Base-by-base conservation (phyloP, 2,113 vertebrate species). In the Odontophorus gujanensis region DNA sequence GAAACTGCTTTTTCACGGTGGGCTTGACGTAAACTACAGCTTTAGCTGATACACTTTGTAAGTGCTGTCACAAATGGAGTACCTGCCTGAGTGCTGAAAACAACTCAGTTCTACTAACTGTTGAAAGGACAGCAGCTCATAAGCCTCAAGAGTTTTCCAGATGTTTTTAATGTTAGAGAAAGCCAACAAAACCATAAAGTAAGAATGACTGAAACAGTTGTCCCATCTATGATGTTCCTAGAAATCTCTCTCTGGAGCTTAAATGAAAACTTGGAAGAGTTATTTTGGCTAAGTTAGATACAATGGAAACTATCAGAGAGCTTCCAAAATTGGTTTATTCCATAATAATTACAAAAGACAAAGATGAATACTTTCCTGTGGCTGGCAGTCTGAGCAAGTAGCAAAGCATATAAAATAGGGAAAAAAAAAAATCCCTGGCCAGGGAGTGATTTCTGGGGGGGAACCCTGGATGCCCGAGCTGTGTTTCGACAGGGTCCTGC, bases 181-280 rank as follows among this genome's bases (percentile, higher is more conserved):
- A 86, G 82, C 85, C 90, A 96, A 94, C 34, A 72, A 88, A 96
- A 95, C 71, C 73, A 88, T 72, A 13, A 85, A 90, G n/a, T 80
- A 80, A 55, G 66, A 94, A 80, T 72, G 78, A 83, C 73, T 78
- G 90, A 90, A 84, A 90, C 61, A 30, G 65, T 88, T 92, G 42
- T 87, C 22, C 55, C 88, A 73, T 92, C 73, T 57, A 81, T 85
- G 47, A 86, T 83, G 25, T 96, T 96, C 95, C 93, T 95, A 96
- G 95, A 96, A 95, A 94, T 83, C 92, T 83, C 82, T 91, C 75
- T 95, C 88, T 88, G 68, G 90, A 95, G 38, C 57, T 86, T 76
- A 93, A 94, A 90, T 30, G 32, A 94, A 93, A 92, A 67, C 47
- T 81, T 86, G 80, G 72, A 94, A 94, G 67, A 45, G 5, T 30